Percentiles rank a stretch among this genome's conserved stretches.
phyloP scores from a whole-genome alignment of 2,888 invertebrate genomes.

The Andrena praecox region DNA sequence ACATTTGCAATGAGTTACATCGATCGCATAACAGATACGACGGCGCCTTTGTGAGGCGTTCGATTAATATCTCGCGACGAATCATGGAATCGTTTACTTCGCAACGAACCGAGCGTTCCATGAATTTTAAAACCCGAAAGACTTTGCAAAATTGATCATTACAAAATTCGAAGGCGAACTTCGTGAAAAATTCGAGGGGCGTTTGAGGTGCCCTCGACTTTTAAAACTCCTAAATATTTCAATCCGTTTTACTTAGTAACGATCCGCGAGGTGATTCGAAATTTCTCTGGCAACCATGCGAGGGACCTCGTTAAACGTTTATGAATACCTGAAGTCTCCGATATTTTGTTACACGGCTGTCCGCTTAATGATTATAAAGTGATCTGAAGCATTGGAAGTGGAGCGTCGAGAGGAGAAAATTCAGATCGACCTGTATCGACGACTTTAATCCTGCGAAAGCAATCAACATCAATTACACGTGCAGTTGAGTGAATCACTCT shows the following conservation, averaged over 20 bases:
- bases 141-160: constrained; percentile 15
- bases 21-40: neutral
- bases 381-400: neutral
- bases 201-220: constrained; percentile 28
- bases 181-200: constrained; percentile 27
- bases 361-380: constrained; percentile 1
- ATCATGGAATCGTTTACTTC: neutral
- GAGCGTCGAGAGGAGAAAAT: neutral
- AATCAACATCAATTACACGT: constrained; percentile 1
- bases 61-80: neutral
- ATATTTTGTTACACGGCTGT: neutral
- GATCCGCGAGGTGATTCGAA: constrained; percentile 39
- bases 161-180: constrained; percentile 8
- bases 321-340: constrained; percentile 30
- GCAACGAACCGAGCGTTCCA: neutral
- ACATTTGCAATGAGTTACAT: neutral
- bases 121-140: neutral
- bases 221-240: constrained; percentile 40
- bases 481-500: neutral
- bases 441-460: neutral
- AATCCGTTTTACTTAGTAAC: constrained; percentile 33
- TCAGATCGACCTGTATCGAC: neutral
- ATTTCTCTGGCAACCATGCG: constrained; percentile 18
- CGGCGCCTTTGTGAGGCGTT: neutral
- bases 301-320: constrained; percentile 25